phyloP scores from a whole-genome alignment of 2,113 vertebrate genomes.

The Bombycilla garrulus region DNA sequence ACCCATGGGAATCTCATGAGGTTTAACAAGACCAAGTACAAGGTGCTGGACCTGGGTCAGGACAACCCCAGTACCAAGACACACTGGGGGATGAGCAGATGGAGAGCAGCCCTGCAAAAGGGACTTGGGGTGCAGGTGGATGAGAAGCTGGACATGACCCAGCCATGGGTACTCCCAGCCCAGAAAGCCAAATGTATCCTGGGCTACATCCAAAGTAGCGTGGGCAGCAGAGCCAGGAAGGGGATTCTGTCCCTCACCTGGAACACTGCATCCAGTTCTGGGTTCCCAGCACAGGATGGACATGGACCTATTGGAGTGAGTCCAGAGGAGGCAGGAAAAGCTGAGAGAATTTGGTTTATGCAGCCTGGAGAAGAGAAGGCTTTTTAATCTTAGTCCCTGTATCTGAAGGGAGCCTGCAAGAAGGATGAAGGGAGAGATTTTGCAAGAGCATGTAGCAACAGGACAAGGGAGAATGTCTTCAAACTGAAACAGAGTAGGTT shows the following conservation, averaged over 20 bases:
- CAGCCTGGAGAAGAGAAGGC: background rate
- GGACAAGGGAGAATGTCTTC: background rate
- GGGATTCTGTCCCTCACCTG: background rate
- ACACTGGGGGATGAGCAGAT: background rate
- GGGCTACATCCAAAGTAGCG: background rate
- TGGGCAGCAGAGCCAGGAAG: background rate
- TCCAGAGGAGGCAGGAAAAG: background rate
- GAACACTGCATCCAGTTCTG: background rate
- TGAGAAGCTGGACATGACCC: background rate
- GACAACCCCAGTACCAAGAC: rapidly evolving
- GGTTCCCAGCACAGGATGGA: too few species aligned
- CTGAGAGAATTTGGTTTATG: background rate
- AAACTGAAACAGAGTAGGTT: background rate
- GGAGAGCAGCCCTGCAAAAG: rapidly evolving
- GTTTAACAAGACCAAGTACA: background rate
- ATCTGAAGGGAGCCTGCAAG: background rate
- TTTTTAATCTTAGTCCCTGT: background rate
- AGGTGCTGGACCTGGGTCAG: background rate
- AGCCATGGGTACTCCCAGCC: background rate
- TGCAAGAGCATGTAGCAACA: background rate
- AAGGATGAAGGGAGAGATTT: background rate
- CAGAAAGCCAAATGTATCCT: background rate
- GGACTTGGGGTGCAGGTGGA: background rate
- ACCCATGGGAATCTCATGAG: background rate
- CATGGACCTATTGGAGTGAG: rapidly evolving